Evolutionary conservation across 2,113 vertebrate species (phyloP).

Genomic region (Myiozetetes cayanensis): DNA sequence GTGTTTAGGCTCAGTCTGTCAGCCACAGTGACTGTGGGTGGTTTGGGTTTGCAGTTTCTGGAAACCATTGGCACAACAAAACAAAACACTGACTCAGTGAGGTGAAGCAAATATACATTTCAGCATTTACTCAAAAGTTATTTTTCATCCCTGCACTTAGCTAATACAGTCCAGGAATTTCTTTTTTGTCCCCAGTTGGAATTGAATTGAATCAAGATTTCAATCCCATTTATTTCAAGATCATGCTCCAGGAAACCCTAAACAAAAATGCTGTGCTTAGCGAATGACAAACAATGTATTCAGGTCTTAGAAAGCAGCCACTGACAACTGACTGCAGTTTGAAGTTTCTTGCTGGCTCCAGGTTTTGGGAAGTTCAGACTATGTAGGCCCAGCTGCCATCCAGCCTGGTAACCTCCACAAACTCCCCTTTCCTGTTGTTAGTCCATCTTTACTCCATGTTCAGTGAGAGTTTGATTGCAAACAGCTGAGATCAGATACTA

Average conservation of each 20-base stretch:
- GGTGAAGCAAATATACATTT: neutral
- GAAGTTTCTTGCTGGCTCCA: neutral
- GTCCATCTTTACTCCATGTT: accelerated
- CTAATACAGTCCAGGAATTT: neutral
- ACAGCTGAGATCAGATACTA: neutral
- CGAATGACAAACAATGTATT: neutral
- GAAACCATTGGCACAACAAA: neutral
- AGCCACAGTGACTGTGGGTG: neutral
- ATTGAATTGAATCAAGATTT: neutral
- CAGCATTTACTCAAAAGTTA: neutral
- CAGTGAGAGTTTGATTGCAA: neutral
- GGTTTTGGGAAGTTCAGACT: neutral
- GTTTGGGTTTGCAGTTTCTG: neutral
- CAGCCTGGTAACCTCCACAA: neutral
- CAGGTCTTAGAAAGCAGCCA: neutral
- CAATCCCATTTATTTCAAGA: neutral
- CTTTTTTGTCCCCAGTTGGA: neutral
- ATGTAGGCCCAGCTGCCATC: neutral
- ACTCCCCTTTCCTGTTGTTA: neutral
- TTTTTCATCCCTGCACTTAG: neutral
- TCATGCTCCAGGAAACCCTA: neutral
- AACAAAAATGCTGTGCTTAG: neutral
- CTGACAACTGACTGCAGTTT: neutral
- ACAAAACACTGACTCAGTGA: neutral
- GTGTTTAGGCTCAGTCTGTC: neutral